Conservation (phyloP, 1,140 invertebrate species). For the Heliothis virescens region DNA sequence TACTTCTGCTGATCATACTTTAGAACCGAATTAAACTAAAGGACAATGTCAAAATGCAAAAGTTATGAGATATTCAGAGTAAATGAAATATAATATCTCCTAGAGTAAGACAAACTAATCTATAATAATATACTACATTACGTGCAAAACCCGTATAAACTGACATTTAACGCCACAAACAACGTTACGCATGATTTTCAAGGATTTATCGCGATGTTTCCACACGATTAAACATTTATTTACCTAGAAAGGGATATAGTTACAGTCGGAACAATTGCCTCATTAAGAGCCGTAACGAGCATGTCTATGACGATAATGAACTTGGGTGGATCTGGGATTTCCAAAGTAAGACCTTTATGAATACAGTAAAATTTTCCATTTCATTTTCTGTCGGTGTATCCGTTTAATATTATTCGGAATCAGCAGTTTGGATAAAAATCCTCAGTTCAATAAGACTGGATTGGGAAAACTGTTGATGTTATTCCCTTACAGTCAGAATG, state of each 20-base stretch:
- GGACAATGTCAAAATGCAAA: no score
- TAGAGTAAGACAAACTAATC: no score
- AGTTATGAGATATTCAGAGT: no score
- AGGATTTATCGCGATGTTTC: constrained; percentile 35
- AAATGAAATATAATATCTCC: background rate
- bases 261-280: constrained; percentile 20
- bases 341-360: background rate
- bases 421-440: background rate
- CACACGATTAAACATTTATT: constrained; percentile 38
- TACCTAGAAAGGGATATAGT: constrained; percentile 35
- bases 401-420: no score
- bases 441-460: background rate
- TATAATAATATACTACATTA: background rate
- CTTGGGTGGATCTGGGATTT: background rate
- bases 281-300: constrained; percentile 18
- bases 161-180: constrained; percentile 26
- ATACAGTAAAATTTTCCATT: no score
- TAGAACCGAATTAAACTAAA: no score
- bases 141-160: constrained; percentile 28
- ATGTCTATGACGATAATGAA: constrained; percentile 2
- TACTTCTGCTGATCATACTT: background rate
- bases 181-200: constrained; percentile 36
- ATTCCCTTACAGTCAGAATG: background rate
- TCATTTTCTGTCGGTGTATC: no score
- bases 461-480: background rate